Evolutionary conservation across 2,113 vertebrate genomes (phyloP).

Genomic region (Centropus bengalensis): DNA sequence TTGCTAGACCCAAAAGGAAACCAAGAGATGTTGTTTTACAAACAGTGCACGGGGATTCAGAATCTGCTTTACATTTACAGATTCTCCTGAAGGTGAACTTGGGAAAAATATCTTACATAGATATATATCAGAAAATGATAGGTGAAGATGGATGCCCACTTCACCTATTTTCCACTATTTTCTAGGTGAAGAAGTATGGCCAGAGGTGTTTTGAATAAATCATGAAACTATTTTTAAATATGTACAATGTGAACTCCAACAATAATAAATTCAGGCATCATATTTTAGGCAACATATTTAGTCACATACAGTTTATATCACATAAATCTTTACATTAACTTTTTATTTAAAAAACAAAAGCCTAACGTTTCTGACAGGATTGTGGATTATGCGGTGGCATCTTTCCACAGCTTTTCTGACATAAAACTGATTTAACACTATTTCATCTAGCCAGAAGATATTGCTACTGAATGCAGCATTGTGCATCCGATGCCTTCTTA

Average conservation of each 20-base stretch:
- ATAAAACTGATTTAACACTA: background rate
- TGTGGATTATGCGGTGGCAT: background rate
- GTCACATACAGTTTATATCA: background rate
- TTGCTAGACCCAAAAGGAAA: background rate
- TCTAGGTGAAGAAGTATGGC: background rate
- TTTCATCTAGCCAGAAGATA: background rate
- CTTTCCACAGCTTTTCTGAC: background rate
- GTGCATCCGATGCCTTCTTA: background rate
- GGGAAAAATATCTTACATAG: background rate
- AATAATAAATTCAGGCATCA: background rate
- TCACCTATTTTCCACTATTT: background rate
- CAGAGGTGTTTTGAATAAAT: background rate
- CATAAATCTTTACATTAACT: background rate
- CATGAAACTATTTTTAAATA: background rate
- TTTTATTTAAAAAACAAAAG: background rate
- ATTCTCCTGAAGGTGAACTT: background rate
- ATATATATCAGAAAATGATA: background rate
- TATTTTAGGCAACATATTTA: background rate
- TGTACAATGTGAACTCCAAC: background rate
- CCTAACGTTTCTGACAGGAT: background rate
- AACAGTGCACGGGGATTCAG: background rate
- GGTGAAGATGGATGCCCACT: background rate
- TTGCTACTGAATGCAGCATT: background rate
- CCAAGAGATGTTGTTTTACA: background rate
- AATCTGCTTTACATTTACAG: background rate